phyloP scores from a whole-genome alignment of 2,113 vertebrate species.

The Sturnus vulgaris region DNA sequence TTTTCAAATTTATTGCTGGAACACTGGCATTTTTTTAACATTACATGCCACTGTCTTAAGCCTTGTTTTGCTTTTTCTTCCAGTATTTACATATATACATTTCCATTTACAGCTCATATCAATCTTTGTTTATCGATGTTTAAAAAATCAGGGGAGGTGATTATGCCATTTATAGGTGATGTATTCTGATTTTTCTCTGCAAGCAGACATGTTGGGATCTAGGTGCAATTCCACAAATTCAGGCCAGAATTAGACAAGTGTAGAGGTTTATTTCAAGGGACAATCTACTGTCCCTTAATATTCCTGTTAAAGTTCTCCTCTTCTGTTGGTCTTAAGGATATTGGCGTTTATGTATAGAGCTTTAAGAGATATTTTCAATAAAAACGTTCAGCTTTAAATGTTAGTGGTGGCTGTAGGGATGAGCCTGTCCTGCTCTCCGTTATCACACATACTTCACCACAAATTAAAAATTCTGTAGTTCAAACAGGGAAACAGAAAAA shows the following conservation, averaged over 20 bases:
- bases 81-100: neutral
- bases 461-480: neutral
- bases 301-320: neutral
- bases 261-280: neutral
- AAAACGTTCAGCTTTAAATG: neutral
- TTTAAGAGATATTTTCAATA: neutral
- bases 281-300: neutral
- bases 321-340: neutral
- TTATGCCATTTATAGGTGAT: neutral
- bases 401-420: neutral
- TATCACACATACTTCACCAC: neutral
- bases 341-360: neutral
- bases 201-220: neutral
- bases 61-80: neutral
- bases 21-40: neutral
- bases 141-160: neutral
- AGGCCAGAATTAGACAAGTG: neutral
- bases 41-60: neutral
- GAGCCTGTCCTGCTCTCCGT: neutral
- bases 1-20: slow-evolving; percentile 2
- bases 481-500: neutral
- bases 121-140: neutral
- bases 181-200: neutral
- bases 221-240: neutral
- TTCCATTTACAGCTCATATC: neutral